Percentiles rank a stretch among this genome's conserved stretches.
These are phyloP conservation scores for Vanacampus margaritifer DNA, from an alignment of 2,113 vertebrate species.

Conservation along the genomic window DNA sequence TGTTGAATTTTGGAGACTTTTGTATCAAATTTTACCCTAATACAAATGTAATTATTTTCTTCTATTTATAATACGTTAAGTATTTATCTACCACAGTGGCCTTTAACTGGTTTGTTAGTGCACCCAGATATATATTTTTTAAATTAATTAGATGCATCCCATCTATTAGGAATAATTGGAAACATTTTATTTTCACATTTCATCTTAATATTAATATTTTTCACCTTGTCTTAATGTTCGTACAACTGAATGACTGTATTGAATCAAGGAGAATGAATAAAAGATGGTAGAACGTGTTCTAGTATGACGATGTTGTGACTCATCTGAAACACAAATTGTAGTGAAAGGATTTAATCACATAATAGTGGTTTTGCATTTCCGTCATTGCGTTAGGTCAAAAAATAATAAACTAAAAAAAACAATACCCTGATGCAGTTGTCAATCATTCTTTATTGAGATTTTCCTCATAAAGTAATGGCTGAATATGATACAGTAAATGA, in stretches of 20 bases:
- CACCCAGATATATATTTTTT: background rate
- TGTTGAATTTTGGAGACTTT: background rate
- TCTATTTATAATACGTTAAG: background rate
- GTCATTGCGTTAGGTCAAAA: background rate
- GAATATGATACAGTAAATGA: background rate
- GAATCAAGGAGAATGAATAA: background rate
- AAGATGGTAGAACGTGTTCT: background rate
- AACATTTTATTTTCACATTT: background rate
- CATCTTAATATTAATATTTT: background rate
- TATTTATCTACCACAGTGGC: constrained; percentile 23
- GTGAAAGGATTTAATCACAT: background rate
- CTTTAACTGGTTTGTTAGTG: constrained; percentile 11
- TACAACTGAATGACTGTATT: background rate
- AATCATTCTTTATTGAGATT: background rate
- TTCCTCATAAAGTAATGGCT: background rate
- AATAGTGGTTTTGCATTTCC: background rate
- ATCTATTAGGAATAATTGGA: background rate
- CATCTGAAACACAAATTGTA: background rate
- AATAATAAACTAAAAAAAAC: background rate
- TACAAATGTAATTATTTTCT: background rate
- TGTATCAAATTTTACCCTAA: background rate
- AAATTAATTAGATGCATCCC: background rate
- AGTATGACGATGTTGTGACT: background rate
- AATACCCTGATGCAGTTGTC: background rate
- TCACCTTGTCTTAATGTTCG: background rate